These are phyloP conservation scores for Euspilapteryx auroguttella DNA, from an alignment of 2,888 invertebrate genomes.

Conservation along the genomic window DNA sequence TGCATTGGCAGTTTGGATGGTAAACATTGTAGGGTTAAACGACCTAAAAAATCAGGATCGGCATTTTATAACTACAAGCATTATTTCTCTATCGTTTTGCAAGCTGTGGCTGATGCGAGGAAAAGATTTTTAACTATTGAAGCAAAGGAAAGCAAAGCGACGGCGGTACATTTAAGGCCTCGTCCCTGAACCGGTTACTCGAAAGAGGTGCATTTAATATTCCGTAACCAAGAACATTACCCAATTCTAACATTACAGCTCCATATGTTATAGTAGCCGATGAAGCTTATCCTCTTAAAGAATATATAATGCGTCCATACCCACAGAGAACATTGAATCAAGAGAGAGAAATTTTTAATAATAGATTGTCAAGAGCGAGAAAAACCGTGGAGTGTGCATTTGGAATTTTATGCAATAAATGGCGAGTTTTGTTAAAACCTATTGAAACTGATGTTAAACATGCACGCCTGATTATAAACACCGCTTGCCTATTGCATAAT, in stretches of 20 bases:
- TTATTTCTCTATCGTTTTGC: conserved; percentile 10
- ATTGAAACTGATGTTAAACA: conserved; percentile 12
- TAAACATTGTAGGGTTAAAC: conserved; percentile 8
- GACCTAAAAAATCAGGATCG: conserved; percentile 8
- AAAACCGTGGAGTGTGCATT: conserved; percentile 14
- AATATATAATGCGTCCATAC: conserved; percentile 9
- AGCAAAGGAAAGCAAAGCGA: conserved; percentile 12
- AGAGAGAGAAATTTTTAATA: conserved; percentile 12
- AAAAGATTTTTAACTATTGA: conserved; percentile 11
- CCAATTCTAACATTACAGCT: conserved; percentile 11
- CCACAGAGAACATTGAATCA: conserved; percentile 10
- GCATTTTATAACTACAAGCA: conserved; percentile 9
- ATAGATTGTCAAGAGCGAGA: conserved; percentile 12
- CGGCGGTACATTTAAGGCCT: conserved; percentile 11
- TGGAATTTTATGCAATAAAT: conserved; percentile 9
- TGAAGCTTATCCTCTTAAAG: conserved; percentile 12
- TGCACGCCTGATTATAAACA: conserved; percentile 11
- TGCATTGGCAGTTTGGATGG: conserved; percentile 10
- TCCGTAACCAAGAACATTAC: conserved; percentile 11
- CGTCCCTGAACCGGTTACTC: conserved; percentile 10
- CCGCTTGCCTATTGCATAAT: conserved; percentile 12
- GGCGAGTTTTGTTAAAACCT: conserved; percentile 10
- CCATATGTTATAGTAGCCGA: conserved; percentile 15
- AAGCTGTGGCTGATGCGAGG: conserved; percentile 9
- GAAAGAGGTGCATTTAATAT: conserved; percentile 10